Evolutionary conservation across 2,888 invertebrate genomes (phyloP), one percentile per base, ranked within the genome.

Genomic region (Mallateleia sp.): DNA sequence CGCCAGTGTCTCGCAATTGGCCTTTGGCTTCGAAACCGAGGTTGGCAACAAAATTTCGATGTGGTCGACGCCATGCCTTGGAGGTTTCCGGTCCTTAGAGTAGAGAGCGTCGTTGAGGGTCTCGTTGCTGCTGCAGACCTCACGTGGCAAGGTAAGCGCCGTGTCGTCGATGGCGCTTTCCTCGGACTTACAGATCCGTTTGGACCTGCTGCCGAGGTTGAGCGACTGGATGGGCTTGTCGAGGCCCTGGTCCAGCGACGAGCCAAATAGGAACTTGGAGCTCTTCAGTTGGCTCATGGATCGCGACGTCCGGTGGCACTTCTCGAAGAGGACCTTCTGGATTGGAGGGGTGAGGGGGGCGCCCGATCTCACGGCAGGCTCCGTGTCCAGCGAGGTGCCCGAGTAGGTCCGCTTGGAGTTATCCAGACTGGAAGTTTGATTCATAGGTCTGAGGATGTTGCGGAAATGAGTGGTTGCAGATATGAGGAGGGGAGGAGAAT

Each of bases 381-480:
- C 94, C 0, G 93, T 94, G 82, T 95, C 95, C 79, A 95, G 87
- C 5, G 95, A 95, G 15, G 94, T 95, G 9, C 93, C 94, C 1
- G 95, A 95, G 71, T 95, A 95, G n/a, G 95, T 95, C 83, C 95
- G 91, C 78, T 94, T 94, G 1, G 94, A 94, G 85, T 92, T 93
- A 58, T 95, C 95, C 67, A 95, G 91, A 38, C 95, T 95, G 82
- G 14, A 82, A 89, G 38, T 60, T 34, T 56, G 38, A 38, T 5
- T 38, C 11, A 60, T 22, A 83, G 38, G 34, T 54, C 52, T 58
- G 45, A 6, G 38, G 67, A 47, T 42, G 20, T n/a, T n/a, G n/a
- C n/a, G n/a, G n/a, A n/a, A n/a, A n/a, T n/a, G n/a, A n/a, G n/a
- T n/a, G n/a, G n/a, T n/a, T n/a, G n/a, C n/a, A n/a, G n/a, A n/a